A percentile compares a stretch with the other conserved stretches of the same genome.
Evolutionary conservation across 2,797 vertebrate genomes (phyloP).

Genomic region (Cyclura pinguis): DNA sequence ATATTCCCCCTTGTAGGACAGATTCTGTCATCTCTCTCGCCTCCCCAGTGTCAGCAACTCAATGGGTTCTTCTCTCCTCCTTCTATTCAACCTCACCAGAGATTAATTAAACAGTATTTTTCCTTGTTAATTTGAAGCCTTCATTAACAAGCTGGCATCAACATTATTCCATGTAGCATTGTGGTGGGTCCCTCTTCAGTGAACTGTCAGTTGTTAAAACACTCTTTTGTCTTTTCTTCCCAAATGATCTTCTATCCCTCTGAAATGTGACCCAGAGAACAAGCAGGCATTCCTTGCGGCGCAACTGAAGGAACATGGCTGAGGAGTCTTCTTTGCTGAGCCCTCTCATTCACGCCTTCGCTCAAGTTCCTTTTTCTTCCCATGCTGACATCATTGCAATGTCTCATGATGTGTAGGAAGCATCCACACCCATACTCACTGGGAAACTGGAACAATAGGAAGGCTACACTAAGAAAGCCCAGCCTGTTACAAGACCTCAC

Average conservation of each 20-base stretch:
- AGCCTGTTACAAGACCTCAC: neutral
- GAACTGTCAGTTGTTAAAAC: neutral
- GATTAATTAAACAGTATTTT: slow-evolving; percentile 13
- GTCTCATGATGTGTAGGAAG: neutral
- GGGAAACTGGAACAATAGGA: neutral
- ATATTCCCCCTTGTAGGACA: neutral
- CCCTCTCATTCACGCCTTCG: neutral
- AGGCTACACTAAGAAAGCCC: neutral
- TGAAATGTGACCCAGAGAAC: neutral
- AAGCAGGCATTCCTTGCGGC: rapidly evolving
- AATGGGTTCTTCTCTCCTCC: neutral
- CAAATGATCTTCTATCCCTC: neutral
- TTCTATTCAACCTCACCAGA: neutral
- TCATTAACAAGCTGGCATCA: neutral
- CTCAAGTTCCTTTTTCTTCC: too few relatives aligned
- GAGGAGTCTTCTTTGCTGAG: too few relatives aligned
- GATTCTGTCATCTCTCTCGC: rapidly evolving
- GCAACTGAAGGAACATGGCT: neutral
- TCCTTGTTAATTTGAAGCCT: neutral
- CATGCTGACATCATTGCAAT: neutral
- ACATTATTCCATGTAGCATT: neutral
- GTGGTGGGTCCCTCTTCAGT: neutral
- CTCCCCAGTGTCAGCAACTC: neutral
- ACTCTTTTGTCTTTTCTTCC: neutral
- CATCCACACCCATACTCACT: neutral